These are phyloP conservation scores for Xenopus laevis DNA, from an alignment of 2,113 vertebrate genomes.

Conservation along the genomic window DNA sequence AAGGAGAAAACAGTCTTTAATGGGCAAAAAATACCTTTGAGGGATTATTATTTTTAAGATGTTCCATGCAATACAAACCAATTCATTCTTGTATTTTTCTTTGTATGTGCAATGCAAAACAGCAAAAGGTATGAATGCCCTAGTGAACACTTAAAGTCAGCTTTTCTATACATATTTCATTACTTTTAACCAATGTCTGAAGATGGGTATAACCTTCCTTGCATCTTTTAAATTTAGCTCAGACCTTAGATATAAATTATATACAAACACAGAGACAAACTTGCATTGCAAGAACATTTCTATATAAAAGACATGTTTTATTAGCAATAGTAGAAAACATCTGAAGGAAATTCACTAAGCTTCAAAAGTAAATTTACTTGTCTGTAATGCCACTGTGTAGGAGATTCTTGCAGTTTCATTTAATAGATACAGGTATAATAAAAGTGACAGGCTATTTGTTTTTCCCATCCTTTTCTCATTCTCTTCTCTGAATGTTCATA, in stretches of 20 bases:
- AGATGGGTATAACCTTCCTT: constrained; percentile 20
- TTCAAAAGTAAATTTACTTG: constrained; percentile 30
- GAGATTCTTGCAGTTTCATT: constrained; percentile 19
- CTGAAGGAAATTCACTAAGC: constrained; percentile 26
- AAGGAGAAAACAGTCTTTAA: not conserved
- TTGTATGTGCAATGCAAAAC: not conserved
- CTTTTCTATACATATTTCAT: constrained; percentile 28
- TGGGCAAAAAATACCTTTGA: constrained; percentile 1
- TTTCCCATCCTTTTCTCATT: constrained; percentile 32
- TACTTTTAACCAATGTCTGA: constrained; percentile 25
- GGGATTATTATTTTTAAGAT: constrained; percentile 12
- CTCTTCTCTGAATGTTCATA: constrained; percentile 19
- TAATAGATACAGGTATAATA: constrained; percentile 38
- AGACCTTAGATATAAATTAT: constrained; percentile 22
- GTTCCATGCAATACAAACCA: not conserved
- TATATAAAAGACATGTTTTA: constrained; percentile 26
- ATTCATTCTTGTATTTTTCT: not conserved
- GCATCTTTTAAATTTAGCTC: constrained; percentile 18
- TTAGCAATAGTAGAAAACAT: constrained; percentile 20
- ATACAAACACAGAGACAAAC: constrained; percentile 26
- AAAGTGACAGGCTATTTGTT: constrained; percentile 28
- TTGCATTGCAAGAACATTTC: constrained; percentile 12
- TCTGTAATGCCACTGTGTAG: constrained; percentile 27
- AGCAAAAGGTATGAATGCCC: constrained; percentile 9
- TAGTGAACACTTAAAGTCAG: constrained; percentile 6